Evolutionary conservation across 2,113 vertebrate genomes (phyloP).

Genomic region (Strix uralensis): DNA sequence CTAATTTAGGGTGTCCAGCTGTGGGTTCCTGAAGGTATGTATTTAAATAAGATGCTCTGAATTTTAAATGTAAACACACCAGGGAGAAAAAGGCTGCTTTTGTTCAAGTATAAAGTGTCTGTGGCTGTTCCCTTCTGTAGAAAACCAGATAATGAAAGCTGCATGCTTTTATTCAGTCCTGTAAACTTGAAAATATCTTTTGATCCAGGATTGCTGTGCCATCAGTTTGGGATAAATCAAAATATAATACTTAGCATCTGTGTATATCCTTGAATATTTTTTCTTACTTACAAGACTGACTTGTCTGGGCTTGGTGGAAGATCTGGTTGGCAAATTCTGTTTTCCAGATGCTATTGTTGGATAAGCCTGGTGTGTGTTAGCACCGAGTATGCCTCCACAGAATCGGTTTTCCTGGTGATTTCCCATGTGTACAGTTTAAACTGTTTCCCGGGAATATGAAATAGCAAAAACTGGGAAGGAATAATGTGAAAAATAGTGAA

Average conservation of each 20-base stretch:
- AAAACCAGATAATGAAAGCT: background rate
- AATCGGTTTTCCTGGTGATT: background rate
- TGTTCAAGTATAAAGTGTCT: background rate
- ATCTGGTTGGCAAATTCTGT: background rate
- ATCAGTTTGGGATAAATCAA: background rate
- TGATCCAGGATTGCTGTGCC: background rate
- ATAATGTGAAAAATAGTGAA: background rate
- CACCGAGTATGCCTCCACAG: background rate
- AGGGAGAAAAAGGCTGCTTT: background rate
- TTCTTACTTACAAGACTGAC: background rate
- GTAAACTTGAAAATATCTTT: background rate
- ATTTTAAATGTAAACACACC: background rate
- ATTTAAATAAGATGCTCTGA: background rate
- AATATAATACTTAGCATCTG: background rate
- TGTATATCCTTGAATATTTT: background rate
- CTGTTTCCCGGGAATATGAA: background rate
- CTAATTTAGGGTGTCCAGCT: background rate
- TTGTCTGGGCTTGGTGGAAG: background rate
- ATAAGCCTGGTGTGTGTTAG: fast-evolving
- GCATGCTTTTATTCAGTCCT: background rate
- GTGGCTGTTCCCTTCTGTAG: background rate
- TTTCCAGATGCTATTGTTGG: background rate
- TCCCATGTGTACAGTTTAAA: background rate
- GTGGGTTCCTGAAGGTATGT: background rate
- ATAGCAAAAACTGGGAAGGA: background rate